These are phyloP conservation scores for Clanis bilineata DNA, from an alignment of 2,888 invertebrate species.

Conservation along the genomic window DNA sequence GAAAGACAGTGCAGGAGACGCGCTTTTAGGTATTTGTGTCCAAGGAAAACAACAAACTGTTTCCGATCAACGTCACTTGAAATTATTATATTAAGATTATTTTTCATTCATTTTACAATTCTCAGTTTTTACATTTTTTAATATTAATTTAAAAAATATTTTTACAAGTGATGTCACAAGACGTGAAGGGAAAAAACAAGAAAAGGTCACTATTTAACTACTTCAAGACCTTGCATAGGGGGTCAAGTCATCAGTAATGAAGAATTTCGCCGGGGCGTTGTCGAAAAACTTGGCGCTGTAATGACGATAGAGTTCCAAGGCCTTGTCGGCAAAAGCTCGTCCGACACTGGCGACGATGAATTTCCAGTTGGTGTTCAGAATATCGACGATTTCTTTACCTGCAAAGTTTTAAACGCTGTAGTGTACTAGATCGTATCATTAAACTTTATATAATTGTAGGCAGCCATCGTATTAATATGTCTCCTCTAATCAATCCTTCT, in stretches of 20 bases:
- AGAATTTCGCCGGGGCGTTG: slow-evolving; percentile 39
- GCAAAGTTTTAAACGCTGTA: slow-evolving; percentile 7
- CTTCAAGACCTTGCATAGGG: slow-evolving; percentile 33
- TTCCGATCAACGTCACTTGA: too few species aligned
- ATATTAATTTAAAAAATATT: too few species aligned
- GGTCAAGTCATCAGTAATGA: slow-evolving; percentile 43
- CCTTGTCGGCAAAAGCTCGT: slow-evolving; percentile 39
- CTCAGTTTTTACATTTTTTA: too few species aligned
- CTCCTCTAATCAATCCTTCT: too few species aligned
- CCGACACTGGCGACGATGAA: slow-evolving; percentile 38
- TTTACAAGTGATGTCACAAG: too few species aligned
- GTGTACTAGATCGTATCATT: background rate
- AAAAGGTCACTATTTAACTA: background rate
- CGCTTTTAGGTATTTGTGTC: too few species aligned
- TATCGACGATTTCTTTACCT: slow-evolving; percentile 25
- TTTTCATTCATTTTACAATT: too few species aligned
- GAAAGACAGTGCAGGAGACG: too few species aligned
- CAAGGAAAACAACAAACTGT: too few species aligned
- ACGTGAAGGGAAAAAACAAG: too few species aligned
- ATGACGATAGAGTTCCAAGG: slow-evolving; percentile 35
- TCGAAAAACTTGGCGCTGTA: slow-evolving; percentile 39
- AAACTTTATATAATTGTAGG: background rate
- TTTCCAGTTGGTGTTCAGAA: slow-evolving; percentile 42
- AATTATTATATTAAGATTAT: too few species aligned
- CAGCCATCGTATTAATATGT: too few species aligned